Base-by-base conservation (phyloP, 2,113 vertebrate genomes). In the Hippolais icterina region DNA sequence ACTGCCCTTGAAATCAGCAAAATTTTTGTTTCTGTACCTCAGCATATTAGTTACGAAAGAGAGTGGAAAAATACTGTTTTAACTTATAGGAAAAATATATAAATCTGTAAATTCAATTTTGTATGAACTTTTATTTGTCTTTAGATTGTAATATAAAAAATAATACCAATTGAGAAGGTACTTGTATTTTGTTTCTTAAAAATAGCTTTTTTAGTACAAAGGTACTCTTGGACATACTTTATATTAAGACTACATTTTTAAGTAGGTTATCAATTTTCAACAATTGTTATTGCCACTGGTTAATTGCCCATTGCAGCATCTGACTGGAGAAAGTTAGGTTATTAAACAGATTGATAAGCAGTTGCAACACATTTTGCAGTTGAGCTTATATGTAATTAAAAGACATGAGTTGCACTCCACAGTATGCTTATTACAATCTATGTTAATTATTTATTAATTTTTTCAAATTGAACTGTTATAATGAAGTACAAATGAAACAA, bases 401-500 rank as follows among this genome's bases (percentile, higher is more conserved):
- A n/a, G 35, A 70, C 33, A 60, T 29, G 23, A 86, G 29, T 76
- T 83, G 15, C 41, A 75, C 49, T 88, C 52, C 5, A 3, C 56
- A 78, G 35, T 59, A 50, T 80, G 82, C 13, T 87, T 93, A 89
- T 95, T 94, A 63, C 44, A 74, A 66, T 86, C 20, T 81, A 47
- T 63, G 69, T 85, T 94, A 96, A 96, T 94, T 94, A 93, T 94
- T 92, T 96, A 96, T 90, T 95, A 86, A n/a, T 3, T 66, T 4
- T 47, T 91, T 65, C 59, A 85, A 66, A 93, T 70, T 54, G 12
- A 47, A 63, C 27, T n/a, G 10, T 33, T 94, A 29, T 74, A 91
- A 91, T 44, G 52, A 96, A 70, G 29, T 61, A 60, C 53, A 95
- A 90, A 95, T 92, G 79, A 25, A 35, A 54, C 19, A 11, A 80